Base-by-base conservation (phyloP, 2,797 vertebrate species). In the Sebastes reedi region DNA sequence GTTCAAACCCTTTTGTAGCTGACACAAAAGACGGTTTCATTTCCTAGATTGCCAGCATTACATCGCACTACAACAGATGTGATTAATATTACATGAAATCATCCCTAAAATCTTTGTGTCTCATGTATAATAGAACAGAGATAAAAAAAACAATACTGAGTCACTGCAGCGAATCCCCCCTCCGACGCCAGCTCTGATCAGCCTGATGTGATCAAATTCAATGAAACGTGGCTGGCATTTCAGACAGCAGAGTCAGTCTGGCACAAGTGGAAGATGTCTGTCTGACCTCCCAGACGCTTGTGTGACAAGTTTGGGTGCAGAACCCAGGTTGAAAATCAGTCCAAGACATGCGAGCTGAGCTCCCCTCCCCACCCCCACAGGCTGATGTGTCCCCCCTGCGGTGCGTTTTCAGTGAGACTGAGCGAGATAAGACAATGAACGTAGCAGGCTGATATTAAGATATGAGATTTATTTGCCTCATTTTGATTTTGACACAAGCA, bases 181-280 rank as follows among this genome's bases (percentile, higher is more conserved):
- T 14, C 52, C 56, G 7, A 6, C 1, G 36, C 55, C 66, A 30
- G 36, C 67, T 80, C 66, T 34, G 22, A 85, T 81, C 73, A 68
- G 77, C 36, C 20, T 24, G 11, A 82, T 81, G 65, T 67, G 72
- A 75, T 86, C 66, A 62, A 67, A 88, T 68, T 50, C 77, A 72
- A 4, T 42, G 60, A 80, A 83, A 85, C 32, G 39, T 55, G 64
- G 78, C 39, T 69, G 60, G 61, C 77, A 67, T 83, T 79, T 50
- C 36, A 81, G 67, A 85, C 42, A 73, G 61, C 24, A 25, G 64
- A 82, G 67, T 72, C 58, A 54, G 54, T 34, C 52, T 14, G 39
- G 60, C 50, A 61, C 36, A 66, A 50, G 20, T 39, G 59, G 65
- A 77, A 56, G 62, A 85, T 22, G 16, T 67, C 42, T 24, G 52